Evolutionary conservation across 2,113 vertebrate genomes (phyloP), one percentile per base, ranked within the genome.

Genomic region (Entelurus aequoreus): DNA sequence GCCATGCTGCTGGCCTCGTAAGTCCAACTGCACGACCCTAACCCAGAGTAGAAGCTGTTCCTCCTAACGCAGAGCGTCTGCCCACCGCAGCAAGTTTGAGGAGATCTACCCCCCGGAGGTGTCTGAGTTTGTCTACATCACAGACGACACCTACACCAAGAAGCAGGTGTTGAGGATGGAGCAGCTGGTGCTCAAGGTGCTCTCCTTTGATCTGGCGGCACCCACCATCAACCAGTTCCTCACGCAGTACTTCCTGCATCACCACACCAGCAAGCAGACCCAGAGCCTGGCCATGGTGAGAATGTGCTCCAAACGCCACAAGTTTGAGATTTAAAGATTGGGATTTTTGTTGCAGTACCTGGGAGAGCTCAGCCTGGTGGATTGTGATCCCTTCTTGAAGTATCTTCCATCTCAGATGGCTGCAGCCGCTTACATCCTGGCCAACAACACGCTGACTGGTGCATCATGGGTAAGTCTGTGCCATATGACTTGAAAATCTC

Each of bases 31-130:
- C n/a, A 3, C 14, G 21, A 37, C 15, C 9, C 28, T 28, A 28
- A 28, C 28, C 28, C 28, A 28, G 28, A 28, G 28, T 28, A 28
- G 28, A 3, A 28, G 3, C 28, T 28, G 28, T 28, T 28, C 12
- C 36, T 12, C 2, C 5, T 46, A 5, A 46, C 12, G 11, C 21
- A 5, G 28, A 28, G 6, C 2, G 19, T 46, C 21, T 19, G 9
- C 19, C 6, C 2, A 13, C 62, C 65, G 0, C 86, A 99, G 97
- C 50, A 99, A 99, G 75, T 99, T 99, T 88, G 97, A 99, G 74
- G 97, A 99, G 83, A 99, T 99, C 83, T 99, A 99, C 70, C 96
- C 97, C 46, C 97, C 97, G 7, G 96, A 99, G 89, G 96, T 99
- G 72, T 91, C 94, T 0, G 97, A 99, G 74, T 99, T 99, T 77